Conservation (phyloP, 2,888 invertebrate genomes). For the Caenorhabditis sp. region DNA sequence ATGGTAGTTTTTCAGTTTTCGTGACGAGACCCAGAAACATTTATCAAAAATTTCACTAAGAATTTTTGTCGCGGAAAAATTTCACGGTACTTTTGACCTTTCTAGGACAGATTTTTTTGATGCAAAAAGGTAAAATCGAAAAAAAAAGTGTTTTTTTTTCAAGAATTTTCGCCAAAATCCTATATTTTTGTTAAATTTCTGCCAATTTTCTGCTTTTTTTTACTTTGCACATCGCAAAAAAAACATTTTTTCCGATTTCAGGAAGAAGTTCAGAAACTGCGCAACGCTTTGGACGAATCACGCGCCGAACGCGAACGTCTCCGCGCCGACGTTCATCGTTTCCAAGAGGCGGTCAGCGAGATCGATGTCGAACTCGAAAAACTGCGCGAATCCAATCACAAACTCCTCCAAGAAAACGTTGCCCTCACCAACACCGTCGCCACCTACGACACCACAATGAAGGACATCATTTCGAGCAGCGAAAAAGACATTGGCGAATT, state of each 20-base stretch:
- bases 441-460: conserved; percentile 37
- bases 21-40: no score
- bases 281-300: conserved; percentile 48
- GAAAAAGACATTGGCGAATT: conserved; percentile 40
- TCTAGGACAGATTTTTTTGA: no score
- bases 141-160: no score
- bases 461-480: conserved; percentile 13
- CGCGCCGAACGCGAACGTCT: conserved; percentile 52
- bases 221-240: neutral
- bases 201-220: no score
- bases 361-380: conserved; percentile 56
- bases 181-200: no score
- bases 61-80: no score
- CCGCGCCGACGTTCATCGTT: conserved; percentile 47
- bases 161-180: no score
- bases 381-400: conserved; percentile 50
- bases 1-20: no score
- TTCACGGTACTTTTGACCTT: no score
- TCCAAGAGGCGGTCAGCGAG: conserved; percentile 47
- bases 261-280: conserved; percentile 58
- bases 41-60: no score
- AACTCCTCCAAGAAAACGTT: conserved; percentile 48
- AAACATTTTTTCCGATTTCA: conserved; percentile 4
- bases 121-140: no score
- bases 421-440: conserved; percentile 34